Evolutionary conservation across 2,113 vertebrate species (phyloP), one percentile per base, ranked within the genome.

Genomic region (Chaenogobius annularis): DNA sequence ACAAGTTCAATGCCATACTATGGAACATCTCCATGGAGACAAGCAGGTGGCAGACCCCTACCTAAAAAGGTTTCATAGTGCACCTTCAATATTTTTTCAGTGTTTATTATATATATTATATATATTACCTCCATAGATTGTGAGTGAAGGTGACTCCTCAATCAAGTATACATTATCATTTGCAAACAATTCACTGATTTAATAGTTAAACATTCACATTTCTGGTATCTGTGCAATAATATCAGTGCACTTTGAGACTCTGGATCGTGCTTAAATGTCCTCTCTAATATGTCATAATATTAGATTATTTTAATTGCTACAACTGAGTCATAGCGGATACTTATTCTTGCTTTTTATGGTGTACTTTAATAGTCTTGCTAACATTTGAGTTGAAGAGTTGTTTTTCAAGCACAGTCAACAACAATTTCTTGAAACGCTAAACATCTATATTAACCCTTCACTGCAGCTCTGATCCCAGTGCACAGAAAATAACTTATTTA

Each of bases 401-500:
- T 19, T 68, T 6, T 66, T 66, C 22, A 40, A 20, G 47, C 61
- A 14, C 40, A 17, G 40, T 62, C 62, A 54, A 44, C 40, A 35
- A 58, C 50, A 47, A 56, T 66, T 70, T 73, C 48, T 8, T 56
- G 31, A 37, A 65, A 48, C 23, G 6, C 7, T 69, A 59, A 44
- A 59, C 46, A 68, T 54, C 58, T 35, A 52, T 6, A 43, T 80
- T 20, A 66, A 66, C 71, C 43, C 17, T 63, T 67, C 10, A 50
- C 66, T 26, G 50, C n/a, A 22, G 47, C 72, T 81, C 70, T 79
- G 72, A 79, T 75, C 74, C 70, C n/a, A 31, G 68, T 70, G 63
- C 59, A 67, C 40, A 19, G 56, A 76, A 31, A 73, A 46, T 23
- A 44, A 26, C 63, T 43, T 48, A 61, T 62, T 43, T 74, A 31